Evolutionary conservation across 2,888 invertebrate species (phyloP).

Genomic region (Cephus runcator): DNA sequence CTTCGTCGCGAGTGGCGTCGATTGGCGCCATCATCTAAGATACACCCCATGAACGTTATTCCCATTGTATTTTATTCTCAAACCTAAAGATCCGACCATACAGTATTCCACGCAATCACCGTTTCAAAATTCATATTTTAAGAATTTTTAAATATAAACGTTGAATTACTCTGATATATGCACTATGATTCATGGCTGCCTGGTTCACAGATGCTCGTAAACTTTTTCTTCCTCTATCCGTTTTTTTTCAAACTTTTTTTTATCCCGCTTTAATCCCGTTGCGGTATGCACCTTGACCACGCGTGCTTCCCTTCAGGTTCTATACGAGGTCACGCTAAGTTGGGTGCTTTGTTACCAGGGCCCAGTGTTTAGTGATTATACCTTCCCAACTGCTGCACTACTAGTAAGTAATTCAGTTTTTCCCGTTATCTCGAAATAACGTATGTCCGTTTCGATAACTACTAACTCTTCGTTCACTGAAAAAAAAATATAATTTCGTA

Average conservation of each 20-base stretch:
- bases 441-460: background rate
- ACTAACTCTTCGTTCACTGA: background rate
- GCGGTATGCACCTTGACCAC: background rate
- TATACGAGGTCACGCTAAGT: conserved; percentile 19
- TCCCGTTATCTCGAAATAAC: background rate
- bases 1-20: background rate
- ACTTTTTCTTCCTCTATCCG: conserved; percentile 16
- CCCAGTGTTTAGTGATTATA: conserved; percentile 21
- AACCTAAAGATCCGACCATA: background rate
- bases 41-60: background rate
- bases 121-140: background rate
- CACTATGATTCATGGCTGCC: background rate
- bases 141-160: background rate
- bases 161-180: background rate
- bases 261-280: background rate
- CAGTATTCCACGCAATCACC: background rate
- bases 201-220: background rate
- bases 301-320: background rate
- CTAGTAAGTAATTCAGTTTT: conserved; percentile 14
- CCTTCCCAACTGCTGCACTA: conserved; percentile 8
- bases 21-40: background rate
- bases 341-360: conserved; percentile 14
- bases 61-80: background rate
- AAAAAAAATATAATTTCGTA: background rate
- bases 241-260: conserved; percentile 8